Percentiles rank a stretch among this genome's conserved stretches.
Conservation (phyloP, 2,888 invertebrate genomes). For the Ommatoiulus sabulosus region DNA sequence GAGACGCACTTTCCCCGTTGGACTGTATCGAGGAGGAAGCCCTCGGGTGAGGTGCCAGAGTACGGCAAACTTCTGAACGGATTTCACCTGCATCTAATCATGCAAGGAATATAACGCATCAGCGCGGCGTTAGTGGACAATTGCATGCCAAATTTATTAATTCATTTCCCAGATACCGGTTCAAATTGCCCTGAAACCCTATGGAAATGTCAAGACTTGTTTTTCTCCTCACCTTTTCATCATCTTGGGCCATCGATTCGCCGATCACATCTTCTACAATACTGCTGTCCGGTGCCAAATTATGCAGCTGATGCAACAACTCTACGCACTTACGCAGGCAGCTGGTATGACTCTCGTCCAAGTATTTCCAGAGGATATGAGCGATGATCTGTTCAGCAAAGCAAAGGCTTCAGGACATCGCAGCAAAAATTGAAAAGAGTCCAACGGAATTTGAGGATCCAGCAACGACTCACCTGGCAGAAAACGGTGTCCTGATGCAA, state of each 20-base stretch:
- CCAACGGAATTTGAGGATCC: neutral
- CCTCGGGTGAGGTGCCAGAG: conserved; percentile 84
- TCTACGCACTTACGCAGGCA: conserved; percentile 76
- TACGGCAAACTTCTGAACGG: conserved; percentile 75
- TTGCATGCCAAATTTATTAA: neutral
- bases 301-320: conserved; percentile 82
- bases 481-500: conserved; percentile 77
- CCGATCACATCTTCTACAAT: conserved; percentile 80
- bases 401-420: too few species aligned
- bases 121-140: neutral
- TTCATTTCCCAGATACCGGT: neutral
- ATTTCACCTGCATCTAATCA: conserved; percentile 70
- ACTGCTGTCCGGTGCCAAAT: conserved; percentile 73
- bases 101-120: neutral
- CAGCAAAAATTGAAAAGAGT: too few species aligned
- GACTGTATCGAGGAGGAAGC: conserved; percentile 67
- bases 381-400: conserved; percentile 72
- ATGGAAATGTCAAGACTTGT: too few species aligned
- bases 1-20: conserved; percentile 68
- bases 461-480: conserved; percentile 71
- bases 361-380: conserved; percentile 78
- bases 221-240: conserved; percentile 63
- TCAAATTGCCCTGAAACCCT: too few species aligned
- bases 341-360: conserved; percentile 73
- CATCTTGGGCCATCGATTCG: conserved; percentile 65